Conservation (phyloP, 2,888 invertebrate species). For the Ichneumoninae sp. region DNA sequence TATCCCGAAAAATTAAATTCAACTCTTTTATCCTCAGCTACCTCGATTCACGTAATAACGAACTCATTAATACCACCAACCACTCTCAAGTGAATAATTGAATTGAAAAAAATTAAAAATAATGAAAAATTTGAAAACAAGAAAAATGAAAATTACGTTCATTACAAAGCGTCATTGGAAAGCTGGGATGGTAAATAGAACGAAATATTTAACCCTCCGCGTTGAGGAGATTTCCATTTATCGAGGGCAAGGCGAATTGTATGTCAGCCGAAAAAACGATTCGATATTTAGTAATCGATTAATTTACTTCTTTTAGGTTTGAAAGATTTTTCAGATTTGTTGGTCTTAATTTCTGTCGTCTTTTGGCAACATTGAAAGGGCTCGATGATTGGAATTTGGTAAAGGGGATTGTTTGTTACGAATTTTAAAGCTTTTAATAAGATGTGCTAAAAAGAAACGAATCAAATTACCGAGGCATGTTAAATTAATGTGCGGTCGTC, state of each 20-base stretch:
- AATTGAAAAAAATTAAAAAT: too few species aligned
- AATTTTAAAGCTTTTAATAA: neutral
- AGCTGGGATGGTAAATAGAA: neutral
- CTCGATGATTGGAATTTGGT: neutral
- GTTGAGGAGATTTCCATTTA: neutral
- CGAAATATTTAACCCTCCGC: neutral
- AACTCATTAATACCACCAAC: slow-evolving; percentile 58
- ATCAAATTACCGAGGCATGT: neutral
- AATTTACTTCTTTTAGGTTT: too few species aligned
- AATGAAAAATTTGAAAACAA: slow-evolving; percentile 1
- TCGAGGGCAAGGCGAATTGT: neutral
- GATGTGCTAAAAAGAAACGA: neutral
- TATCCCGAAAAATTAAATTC: slow-evolving; percentile 67
- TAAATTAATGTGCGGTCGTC: neutral
- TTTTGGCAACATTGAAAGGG: neutral
- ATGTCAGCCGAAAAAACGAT: neutral
- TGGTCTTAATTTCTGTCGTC: neutral
- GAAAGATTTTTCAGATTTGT: neutral
- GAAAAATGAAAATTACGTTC: slow-evolving; percentile 9
- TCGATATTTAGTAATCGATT: neutral
- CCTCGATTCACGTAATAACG: slow-evolving; percentile 57
- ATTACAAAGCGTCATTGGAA: slow-evolving; percentile 6
- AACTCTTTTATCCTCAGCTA: slow-evolving; percentile 60
- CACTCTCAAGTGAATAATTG: slow-evolving; percentile 33
- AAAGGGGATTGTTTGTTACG: neutral